Conservation (phyloP, 1,140 invertebrate genomes). For the Globodera rostochiensis region DNA sequence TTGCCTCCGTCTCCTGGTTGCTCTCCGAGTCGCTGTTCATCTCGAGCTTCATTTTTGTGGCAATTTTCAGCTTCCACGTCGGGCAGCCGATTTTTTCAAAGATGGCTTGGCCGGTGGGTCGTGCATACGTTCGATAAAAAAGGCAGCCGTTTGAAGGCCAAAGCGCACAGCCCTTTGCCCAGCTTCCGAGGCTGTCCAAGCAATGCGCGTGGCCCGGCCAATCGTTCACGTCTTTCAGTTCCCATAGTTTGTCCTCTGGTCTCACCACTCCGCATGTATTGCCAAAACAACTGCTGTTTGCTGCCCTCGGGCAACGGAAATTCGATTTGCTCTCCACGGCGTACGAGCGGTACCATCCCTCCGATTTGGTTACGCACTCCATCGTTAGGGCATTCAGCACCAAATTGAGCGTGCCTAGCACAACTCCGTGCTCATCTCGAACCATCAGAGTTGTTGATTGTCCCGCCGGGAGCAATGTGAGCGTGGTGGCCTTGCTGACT, state of each 20-base stretch:
- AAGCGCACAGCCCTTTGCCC: not conserved
- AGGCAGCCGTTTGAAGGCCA: not conserved
- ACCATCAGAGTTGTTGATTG: no score
- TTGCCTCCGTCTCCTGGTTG: not conserved
- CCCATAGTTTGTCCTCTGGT: not conserved
- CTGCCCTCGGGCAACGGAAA: no score
- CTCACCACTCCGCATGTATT: not conserved
- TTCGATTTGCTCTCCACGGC: no score
- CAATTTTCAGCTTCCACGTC: not conserved
- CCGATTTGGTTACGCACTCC: no score
- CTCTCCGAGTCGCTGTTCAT: not conserved
- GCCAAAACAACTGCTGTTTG: no score
- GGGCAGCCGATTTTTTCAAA: slow-evolving; percentile 3
- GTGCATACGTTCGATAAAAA: not conserved
- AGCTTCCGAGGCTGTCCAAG: not conserved
- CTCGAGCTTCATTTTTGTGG: not conserved
- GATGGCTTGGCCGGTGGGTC: not conserved
- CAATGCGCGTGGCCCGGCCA: not conserved
- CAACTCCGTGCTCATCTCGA: no score
- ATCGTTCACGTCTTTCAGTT: not conserved
- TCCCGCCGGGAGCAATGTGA: no score
- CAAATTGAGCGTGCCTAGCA: no score
- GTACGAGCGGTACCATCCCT: no score
- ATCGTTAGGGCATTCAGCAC: no score
- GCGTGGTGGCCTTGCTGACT: no score